A percentile compares a stretch with the other conserved stretches of the same genome.
phyloP scores from a whole-genome alignment of 2,888 invertebrate genomes.

The Rotaria magnacalcarata region DNA sequence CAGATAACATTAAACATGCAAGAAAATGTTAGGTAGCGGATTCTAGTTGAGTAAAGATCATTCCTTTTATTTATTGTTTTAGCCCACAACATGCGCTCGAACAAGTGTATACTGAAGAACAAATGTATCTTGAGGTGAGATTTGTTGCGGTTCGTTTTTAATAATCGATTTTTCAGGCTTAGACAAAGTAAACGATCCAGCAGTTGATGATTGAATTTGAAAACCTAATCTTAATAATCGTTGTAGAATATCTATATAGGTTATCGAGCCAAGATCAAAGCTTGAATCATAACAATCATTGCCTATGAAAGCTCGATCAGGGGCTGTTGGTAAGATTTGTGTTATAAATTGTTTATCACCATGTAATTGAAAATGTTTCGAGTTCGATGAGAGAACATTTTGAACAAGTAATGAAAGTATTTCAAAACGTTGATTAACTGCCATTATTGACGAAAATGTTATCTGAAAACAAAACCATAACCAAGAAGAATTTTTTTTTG shows the following conservation, averaged over 20 bases:
- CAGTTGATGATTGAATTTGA: conserved; percentile 18
- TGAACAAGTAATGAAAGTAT: neutral
- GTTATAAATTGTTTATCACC: conserved; percentile 13
- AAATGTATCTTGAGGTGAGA: neutral
- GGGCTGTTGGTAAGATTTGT: conserved; percentile 9
- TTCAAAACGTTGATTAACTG: neutral
- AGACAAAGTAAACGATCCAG: neutral
- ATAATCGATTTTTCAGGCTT: neutral
- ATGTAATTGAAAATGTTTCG: conserved; percentile 27
- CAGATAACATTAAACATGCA: neutral
- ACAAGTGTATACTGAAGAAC: conserved; percentile 36
- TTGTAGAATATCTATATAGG: conserved; percentile 21
- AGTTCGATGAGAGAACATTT: neutral
- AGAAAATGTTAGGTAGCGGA: neutral
- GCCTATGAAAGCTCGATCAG: neutral
- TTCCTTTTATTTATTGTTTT: neutral
- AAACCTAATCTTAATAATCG: conserved; percentile 34
- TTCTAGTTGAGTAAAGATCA: neutral
- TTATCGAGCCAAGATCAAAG: conserved; percentile 3
- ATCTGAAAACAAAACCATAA: neutral
- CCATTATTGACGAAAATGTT: neutral
- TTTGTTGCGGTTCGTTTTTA: neutral
- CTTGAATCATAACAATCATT: conserved; percentile 34
- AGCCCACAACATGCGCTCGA: neutral
- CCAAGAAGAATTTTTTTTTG: neutral